Percentiles rank a stretch among this genome's conserved stretches.
Evolutionary conservation across 1,140 invertebrate genomes (phyloP).

Genomic region (Caenorhabditis latens): DNA sequence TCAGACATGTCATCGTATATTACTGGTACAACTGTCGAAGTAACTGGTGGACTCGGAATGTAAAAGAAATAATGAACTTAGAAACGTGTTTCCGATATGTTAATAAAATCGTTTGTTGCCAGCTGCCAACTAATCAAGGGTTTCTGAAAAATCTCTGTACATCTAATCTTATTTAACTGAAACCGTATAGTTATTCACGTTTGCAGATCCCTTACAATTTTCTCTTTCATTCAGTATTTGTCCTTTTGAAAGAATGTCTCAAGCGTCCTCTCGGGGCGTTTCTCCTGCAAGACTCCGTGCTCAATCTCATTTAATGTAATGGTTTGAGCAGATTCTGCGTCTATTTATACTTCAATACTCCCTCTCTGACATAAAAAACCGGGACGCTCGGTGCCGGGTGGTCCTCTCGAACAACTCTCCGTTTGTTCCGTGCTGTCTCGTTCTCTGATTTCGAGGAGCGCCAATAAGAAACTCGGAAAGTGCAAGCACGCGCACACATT

Average conservation of each 20-base stretch:
- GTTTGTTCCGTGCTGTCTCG: conserved; percentile 13
- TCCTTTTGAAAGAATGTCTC: conserved; percentile 42
- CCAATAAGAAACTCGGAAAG: conserved; percentile 16
- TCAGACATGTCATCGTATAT: conserved; percentile 88
- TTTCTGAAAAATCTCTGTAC: neutral
- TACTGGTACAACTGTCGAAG: conserved; percentile 86
- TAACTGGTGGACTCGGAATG: conserved; percentile 80
- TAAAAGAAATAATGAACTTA: neutral
- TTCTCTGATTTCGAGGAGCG: conserved; percentile 18
- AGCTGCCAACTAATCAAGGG: too few species aligned
- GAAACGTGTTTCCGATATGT: too few species aligned
- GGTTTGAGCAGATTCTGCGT: conserved; percentile 26
- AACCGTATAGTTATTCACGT: neutral
- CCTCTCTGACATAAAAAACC: conserved; percentile 26
- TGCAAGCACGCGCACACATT: conserved; percentile 34
- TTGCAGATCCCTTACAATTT: neutral
- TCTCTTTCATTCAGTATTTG: neutral
- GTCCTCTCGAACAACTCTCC: conserved; percentile 1
- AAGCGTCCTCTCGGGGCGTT: conserved; percentile 48
- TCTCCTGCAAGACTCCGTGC: conserved; percentile 3
- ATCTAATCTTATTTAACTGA: neutral
- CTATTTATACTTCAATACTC: neutral
- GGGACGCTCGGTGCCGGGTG: conserved; percentile 39
- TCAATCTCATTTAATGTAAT: conserved; percentile 57
- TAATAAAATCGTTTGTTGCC: too few species aligned